These are phyloP conservation scores for Phengaris arion DNA, from an alignment of 2,888 invertebrate genomes.

Conservation along the genomic window DNA sequence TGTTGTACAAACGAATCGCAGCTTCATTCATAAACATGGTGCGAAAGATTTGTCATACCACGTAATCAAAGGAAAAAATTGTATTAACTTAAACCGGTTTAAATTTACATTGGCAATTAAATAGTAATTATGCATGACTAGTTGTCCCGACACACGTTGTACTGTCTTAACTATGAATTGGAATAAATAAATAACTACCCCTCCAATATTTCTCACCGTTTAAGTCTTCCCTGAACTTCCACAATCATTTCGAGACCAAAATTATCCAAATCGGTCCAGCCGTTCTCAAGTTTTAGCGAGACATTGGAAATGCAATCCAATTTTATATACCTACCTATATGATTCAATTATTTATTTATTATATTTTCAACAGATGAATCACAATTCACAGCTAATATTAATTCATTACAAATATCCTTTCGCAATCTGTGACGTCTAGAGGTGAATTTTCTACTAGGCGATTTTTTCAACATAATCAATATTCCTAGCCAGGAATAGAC, in stretches of 20 bases:
- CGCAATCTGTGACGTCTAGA: neutral
- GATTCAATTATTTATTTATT: neutral
- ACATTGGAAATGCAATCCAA: too few relatives aligned
- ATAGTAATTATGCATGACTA: neutral
- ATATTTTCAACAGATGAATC: neutral
- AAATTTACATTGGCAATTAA: neutral
- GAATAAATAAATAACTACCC: too few relatives aligned
- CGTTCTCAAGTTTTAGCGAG: too few relatives aligned
- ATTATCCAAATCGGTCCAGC: too few relatives aligned
- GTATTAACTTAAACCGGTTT: neutral
- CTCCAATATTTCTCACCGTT: too few relatives aligned
- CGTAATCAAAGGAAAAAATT: neutral
- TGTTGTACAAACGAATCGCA: neutral
- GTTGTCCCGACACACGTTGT: too few relatives aligned
- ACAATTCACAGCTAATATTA: neutral
- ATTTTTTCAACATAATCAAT: too few relatives aligned
- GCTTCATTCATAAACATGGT: slow-evolving; percentile 2
- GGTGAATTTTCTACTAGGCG: neutral
- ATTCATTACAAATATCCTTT: neutral
- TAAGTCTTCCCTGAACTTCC: too few relatives aligned
- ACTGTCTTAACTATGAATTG: too few relatives aligned
- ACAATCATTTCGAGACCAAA: too few relatives aligned
- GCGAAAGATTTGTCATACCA: neutral
- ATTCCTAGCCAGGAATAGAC: too few relatives aligned
- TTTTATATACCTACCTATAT: too few relatives aligned